Evolutionary conservation across 2,113 vertebrate species (phyloP).

Genomic region (Hyperoodon ampullatus): DNA sequence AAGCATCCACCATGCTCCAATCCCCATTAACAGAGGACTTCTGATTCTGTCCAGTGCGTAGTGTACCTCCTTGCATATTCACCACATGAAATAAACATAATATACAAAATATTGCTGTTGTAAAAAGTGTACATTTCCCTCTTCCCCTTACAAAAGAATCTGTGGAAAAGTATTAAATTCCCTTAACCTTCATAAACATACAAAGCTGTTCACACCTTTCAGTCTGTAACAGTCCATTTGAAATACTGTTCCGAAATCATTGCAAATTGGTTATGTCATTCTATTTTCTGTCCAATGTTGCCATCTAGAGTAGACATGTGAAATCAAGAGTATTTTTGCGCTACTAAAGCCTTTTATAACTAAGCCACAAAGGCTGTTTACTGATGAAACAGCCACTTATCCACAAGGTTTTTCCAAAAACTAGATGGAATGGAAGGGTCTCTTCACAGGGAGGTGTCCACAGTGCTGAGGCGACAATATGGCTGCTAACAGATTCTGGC

Average conservation of each 20-base stretch:
- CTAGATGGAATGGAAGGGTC: constrained; percentile 84
- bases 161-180: constrained; percentile 89
- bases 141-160: constrained; percentile 88
- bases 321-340: constrained; percentile 80
- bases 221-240: constrained; percentile 86
- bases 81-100: constrained; percentile 86
- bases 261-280: constrained; percentile 79
- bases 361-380: constrained; percentile 83
- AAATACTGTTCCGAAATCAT: constrained; percentile 83
- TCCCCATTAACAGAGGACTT: constrained; percentile 77
- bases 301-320: constrained; percentile 90
- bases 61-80: constrained; percentile 87
- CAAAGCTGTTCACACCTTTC: constrained; percentile 85
- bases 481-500: constrained; percentile 83
- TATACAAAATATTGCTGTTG: constrained; percentile 91
- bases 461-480: constrained; percentile 85
- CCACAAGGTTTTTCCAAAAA: constrained; percentile 84
- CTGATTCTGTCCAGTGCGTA: constrained; percentile 79
- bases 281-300: constrained; percentile 90
- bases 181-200: constrained; percentile 88
- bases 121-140: constrained; percentile 90
- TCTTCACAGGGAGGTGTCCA: constrained; percentile 85
- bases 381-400: constrained; percentile 78
- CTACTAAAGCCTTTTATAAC: constrained; percentile 83
- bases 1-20: constrained; percentile 72